Evolutionary conservation across 2,888 invertebrate species (phyloP).

Genomic region (Villa cingulata): DNA sequence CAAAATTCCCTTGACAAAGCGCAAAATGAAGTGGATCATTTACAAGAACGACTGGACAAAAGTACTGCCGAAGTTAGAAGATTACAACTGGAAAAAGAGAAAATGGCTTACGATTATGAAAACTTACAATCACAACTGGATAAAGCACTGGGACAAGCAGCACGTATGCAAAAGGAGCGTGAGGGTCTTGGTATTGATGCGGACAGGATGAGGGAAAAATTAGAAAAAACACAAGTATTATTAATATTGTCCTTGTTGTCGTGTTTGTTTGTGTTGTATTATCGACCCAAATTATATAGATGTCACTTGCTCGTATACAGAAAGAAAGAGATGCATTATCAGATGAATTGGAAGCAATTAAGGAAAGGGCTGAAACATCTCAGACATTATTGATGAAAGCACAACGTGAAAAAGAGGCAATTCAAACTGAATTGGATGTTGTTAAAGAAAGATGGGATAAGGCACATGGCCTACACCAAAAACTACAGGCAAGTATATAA

Average conservation of each 20-base stretch:
- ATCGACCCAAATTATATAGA: slow-evolving; percentile 37
- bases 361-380: slow-evolving; percentile 69
- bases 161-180: slow-evolving; percentile 77
- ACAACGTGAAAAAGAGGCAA: slow-evolving; percentile 71
- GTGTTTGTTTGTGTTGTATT: slow-evolving; percentile 19
- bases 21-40: slow-evolving; percentile 78
- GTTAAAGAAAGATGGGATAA: slow-evolving; percentile 82
- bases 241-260: slow-evolving; percentile 19
- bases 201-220: slow-evolving; percentile 76
- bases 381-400: slow-evolving; percentile 69
- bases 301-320: slow-evolving; percentile 66
- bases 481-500: slow-evolving; percentile 48
- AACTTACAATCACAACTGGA: slow-evolving; percentile 82
- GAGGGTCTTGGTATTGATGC: slow-evolving; percentile 72
- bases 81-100: slow-evolving; percentile 68
- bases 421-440: slow-evolving; percentile 73
- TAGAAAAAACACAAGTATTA: slow-evolving; percentile 73
- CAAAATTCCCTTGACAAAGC: slow-evolving; percentile 79
- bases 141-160: slow-evolving; percentile 75
- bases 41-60: slow-evolving; percentile 80
- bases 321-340: slow-evolving; percentile 77
- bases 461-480: slow-evolving; percentile 68
- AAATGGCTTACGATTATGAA: slow-evolving; percentile 80
- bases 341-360: slow-evolving; percentile 66
- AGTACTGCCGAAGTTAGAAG: slow-evolving; percentile 67